phyloP scores from a whole-genome alignment of 23 tunicate species.

The Halocynthia roretzi region DNA sequence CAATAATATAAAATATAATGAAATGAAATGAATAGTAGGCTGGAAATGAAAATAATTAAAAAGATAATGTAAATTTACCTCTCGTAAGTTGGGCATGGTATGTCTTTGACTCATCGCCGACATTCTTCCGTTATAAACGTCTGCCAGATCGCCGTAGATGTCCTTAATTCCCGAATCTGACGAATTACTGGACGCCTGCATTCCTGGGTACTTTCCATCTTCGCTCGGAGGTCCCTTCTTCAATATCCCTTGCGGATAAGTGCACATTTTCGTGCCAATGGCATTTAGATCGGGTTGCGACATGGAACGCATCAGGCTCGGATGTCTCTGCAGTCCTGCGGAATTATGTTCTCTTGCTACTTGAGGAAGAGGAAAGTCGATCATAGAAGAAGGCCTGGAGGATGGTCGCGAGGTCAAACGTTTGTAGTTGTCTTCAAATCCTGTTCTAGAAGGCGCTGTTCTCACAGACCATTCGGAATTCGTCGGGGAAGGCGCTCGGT shows the following conservation, averaged over 20 bases:
- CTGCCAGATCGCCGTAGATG: slow-evolving; percentile 13
- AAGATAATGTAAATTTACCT: not conserved
- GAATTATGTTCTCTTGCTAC: slow-evolving; percentile 12
- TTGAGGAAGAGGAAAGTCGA: slow-evolving; percentile 44
- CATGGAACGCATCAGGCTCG: slow-evolving; percentile 35
- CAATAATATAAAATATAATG: no score
- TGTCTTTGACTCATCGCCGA: not conserved
- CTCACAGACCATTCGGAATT: slow-evolving; percentile 72
- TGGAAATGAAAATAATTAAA: no score
- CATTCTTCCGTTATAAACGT: not conserved
- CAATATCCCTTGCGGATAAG: slow-evolving; percentile 91
- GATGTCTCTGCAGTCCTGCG: slow-evolving; percentile 16
- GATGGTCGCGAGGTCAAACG: not conserved
- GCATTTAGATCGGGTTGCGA: slow-evolving; percentile 63
- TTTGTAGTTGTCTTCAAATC: slow-evolving; percentile 8
- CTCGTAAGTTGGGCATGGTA: not conserved
- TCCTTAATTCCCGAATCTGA: slow-evolving; percentile 35
- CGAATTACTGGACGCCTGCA: slow-evolving; percentile 10
- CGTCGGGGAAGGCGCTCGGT: slow-evolving; percentile 49
- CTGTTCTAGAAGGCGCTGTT: slow-evolving; percentile 64
- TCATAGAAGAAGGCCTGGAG: slow-evolving; percentile 20
- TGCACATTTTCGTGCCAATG: slow-evolving; percentile 8
- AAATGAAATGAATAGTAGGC: no score
- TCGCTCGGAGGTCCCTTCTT: slow-evolving; percentile 14
- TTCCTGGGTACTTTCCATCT: slow-evolving; percentile 8